Percentiles rank a stretch among this genome's conserved stretches.
Evolutionary conservation across 2,888 invertebrate genomes (phyloP).

Genomic region (Yponomeuta evonymella): DNA sequence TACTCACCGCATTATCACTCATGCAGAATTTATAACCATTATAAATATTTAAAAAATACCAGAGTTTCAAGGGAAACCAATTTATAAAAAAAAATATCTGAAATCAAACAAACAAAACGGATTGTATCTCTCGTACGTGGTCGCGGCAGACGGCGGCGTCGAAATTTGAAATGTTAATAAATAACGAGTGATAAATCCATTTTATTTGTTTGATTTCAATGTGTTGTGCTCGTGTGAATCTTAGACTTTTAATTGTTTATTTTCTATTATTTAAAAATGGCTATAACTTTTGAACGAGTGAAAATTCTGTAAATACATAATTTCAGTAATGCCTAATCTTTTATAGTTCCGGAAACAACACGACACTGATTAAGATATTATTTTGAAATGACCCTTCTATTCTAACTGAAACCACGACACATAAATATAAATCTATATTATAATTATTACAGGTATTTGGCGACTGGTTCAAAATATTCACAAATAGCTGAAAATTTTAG

Average conservation of each 20-base stretch:
- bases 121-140: too few species aligned
- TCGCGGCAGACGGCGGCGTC: too few species aligned
- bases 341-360: constrained; percentile 21
- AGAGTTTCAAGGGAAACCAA: constrained; percentile 20
- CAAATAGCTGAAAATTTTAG: constrained; percentile 14
- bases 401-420: constrained; percentile 20
- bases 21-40: constrained; percentile 18
- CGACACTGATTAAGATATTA: constrained; percentile 21
- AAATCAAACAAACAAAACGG: too few species aligned
- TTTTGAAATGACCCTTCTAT: constrained; percentile 21
- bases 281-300: constrained; percentile 20
- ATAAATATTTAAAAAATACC: constrained; percentile 22
- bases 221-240: too few species aligned
- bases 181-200: too few species aligned
- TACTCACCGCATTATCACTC: constrained; percentile 19
- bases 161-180: too few species aligned
- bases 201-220: too few species aligned
- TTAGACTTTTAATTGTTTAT: too few species aligned
- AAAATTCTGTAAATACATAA: constrained; percentile 21
- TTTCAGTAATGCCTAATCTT: constrained; percentile 21
- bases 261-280: constrained; percentile 1
- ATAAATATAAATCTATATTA: constrained; percentile 20
- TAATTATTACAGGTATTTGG: constrained; percentile 18
- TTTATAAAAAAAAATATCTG: constrained; percentile 20
- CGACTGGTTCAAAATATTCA: constrained; percentile 15